These are phyloP conservation scores for Lepidocyrtinus sp. DNA, from an alignment of 2,888 invertebrate species.

Conservation along the genomic window DNA sequence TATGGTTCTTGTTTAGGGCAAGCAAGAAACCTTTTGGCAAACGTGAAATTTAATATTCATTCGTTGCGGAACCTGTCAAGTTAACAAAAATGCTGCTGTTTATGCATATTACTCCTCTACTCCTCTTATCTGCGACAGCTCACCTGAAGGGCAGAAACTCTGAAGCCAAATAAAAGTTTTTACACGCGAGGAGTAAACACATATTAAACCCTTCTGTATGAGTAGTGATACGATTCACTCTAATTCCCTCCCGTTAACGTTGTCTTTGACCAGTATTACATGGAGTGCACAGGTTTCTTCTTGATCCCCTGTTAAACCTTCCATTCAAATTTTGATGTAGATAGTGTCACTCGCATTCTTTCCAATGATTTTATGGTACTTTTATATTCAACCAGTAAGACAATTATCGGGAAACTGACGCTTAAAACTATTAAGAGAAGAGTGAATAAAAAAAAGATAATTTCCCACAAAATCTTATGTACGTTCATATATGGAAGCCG, in stretches of 20 bases:
- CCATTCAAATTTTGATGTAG: background rate
- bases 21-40: background rate
- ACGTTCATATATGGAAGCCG: background rate
- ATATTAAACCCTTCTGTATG: background rate
- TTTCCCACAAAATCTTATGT: background rate
- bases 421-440: background rate
- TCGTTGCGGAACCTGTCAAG: background rate
- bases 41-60: constrained; percentile 7
- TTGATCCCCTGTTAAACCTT: background rate
- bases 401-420: background rate
- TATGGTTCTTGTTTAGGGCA: background rate
- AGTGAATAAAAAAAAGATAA: background rate
- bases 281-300: background rate
- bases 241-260: background rate
- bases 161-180: constrained; percentile 34
- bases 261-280: background rate
- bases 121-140: background rate
- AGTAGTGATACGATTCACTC: background rate
- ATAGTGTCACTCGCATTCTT: no score
- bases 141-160: background rate
- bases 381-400: no score
- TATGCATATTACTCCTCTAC: background rate
- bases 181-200: constrained; percentile 51
- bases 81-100: background rate
- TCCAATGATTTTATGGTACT: no score